Percentiles rank a stretch among this genome's conserved stretches.
Evolutionary conservation across 1,140 invertebrate genomes (phyloP).

Genomic region (Drosophila melanogaster): DNA sequence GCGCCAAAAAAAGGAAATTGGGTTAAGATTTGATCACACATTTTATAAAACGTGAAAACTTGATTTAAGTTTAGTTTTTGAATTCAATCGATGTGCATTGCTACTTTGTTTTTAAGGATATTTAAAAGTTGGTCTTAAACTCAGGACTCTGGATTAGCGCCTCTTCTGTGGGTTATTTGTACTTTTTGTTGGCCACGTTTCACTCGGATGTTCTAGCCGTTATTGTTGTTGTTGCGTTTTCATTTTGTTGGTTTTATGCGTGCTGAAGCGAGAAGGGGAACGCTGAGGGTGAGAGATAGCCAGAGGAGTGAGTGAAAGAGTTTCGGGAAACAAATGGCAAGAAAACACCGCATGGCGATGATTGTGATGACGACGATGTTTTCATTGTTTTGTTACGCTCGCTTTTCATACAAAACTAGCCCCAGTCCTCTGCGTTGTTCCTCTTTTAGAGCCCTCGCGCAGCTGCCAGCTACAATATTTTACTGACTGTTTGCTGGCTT

Average conservation of each 20-base stretch:
- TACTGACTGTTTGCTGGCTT: slow-evolving; percentile 72
- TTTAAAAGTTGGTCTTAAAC: slow-evolving; percentile 1
- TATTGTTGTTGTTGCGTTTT: slow-evolving; percentile 43
- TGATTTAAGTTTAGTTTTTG: not conserved
- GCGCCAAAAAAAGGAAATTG: not conserved
- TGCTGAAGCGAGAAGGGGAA: slow-evolving; percentile 14
- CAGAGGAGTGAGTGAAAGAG: slow-evolving; percentile 32
- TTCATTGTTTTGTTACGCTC: slow-evolving; percentile 78
- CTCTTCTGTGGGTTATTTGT: slow-evolving; percentile 38
- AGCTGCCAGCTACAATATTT: slow-evolving; percentile 80
- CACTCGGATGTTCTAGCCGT: slow-evolving; percentile 35
- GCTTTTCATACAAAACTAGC: slow-evolving; percentile 53
- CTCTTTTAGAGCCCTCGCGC: slow-evolving; percentile 36
- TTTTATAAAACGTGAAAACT: not conserved
- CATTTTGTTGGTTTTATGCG: slow-evolving; percentile 36
- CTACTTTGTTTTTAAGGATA: slow-evolving; percentile 5
- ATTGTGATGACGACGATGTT: slow-evolving; percentile 81
- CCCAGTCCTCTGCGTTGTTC: slow-evolving; percentile 6
- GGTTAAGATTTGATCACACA: not conserved
- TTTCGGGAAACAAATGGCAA: slow-evolving; percentile 71
- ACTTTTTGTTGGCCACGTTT: slow-evolving; percentile 50
- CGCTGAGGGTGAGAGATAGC: not conserved
- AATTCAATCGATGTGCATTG: not conserved
- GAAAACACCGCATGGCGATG: slow-evolving; percentile 79
- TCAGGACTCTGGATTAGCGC: not conserved